phyloP scores from a whole-genome alignment of 2,888 invertebrate species.

The Lomographa bimaculata region DNA sequence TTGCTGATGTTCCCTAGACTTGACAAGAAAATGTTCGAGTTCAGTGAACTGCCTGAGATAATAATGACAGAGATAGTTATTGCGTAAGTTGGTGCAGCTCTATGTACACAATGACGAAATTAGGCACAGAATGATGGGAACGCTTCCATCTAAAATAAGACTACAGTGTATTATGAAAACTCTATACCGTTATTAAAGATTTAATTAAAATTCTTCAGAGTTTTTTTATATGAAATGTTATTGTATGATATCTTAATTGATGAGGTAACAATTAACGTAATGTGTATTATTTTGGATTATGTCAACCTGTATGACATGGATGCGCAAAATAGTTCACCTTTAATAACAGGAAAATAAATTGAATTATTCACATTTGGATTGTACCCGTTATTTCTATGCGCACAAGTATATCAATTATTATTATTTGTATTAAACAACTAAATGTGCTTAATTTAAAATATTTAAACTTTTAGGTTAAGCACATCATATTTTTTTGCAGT shows the following conservation, averaged over 20 bases:
- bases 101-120: slow-evolving; percentile 51
- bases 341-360: no score
- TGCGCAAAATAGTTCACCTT: no score
- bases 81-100: slow-evolving; percentile 38
- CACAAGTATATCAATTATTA: no score
- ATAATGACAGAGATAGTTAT: slow-evolving; percentile 34
- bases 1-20: slow-evolving; percentile 25
- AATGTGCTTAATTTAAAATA: no score
- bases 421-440: no score
- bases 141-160: slow-evolving; percentile 24
- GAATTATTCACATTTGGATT: no score
- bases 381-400: no score
- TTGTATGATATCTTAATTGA: slow-evolving; percentile 28
- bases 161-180: slow-evolving; percentile 44
- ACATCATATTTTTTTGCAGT: no score
- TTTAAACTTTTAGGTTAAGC: no score
- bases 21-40: slow-evolving; percentile 30
- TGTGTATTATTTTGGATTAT: slow-evolving; percentile 20
- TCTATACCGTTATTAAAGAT: slow-evolving; percentile 40
- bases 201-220: slow-evolving; percentile 42
- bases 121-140: slow-evolving; percentile 48
- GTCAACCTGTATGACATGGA: no score
- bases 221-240: slow-evolving; percentile 24
- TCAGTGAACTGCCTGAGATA: slow-evolving; percentile 33
- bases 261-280: slow-evolving; percentile 35